Base-by-base conservation (phyloP, 2,797 vertebrate genomes). In the Urophycis tenuis region DNA sequence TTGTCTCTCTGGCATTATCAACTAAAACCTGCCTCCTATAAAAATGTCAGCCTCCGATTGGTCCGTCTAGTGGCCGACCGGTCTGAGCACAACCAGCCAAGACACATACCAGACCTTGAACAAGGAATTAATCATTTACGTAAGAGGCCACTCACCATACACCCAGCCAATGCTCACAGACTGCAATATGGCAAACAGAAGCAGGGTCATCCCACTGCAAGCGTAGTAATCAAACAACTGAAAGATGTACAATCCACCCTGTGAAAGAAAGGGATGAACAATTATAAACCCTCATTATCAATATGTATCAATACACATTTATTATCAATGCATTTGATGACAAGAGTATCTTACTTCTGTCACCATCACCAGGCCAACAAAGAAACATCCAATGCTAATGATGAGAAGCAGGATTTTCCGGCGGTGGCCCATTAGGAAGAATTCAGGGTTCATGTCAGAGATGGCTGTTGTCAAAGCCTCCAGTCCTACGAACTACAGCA, bases 221-320 rank as follows among this genome's bases (percentile, higher is more conserved):
- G 90, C 86, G 32, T 94, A 94, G 85, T 93, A 94, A 83, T 94
- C 93, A 86, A 94, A 94, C 80, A 94, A 14, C 90, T 93, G 93
- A 81, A 94, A 94, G 77, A 94, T 83, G 85, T 94, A 94, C 31
- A 94, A 85, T 69, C 93, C 93, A 1, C 94, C 93, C 94, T 94
- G 78, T 78, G 78, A 39, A 53, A 29, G 31, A 83, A 14, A 80
- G 0, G 8, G 15, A 22, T 17, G 75, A 9, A 19, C 34, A 34
- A 53, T 32, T 78, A 60, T 10, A 53, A 53, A 53, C 39, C 14
- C 53, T 17, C 5, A 5, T 0, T 22, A 2, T 60, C 53, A 60
- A n/a, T 25, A n/a, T 2, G 15, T n/a, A 7, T 60, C 5, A 49
- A 1, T 22, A 22, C 45, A 49, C 45, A 19, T 8, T 35, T 12